A percentile compares a stretch with the other conserved stretches of the same genome.
Evolutionary conservation across 2,888 invertebrate genomes (phyloP).

Genomic region (Chrysotoxum bicinctum): DNA sequence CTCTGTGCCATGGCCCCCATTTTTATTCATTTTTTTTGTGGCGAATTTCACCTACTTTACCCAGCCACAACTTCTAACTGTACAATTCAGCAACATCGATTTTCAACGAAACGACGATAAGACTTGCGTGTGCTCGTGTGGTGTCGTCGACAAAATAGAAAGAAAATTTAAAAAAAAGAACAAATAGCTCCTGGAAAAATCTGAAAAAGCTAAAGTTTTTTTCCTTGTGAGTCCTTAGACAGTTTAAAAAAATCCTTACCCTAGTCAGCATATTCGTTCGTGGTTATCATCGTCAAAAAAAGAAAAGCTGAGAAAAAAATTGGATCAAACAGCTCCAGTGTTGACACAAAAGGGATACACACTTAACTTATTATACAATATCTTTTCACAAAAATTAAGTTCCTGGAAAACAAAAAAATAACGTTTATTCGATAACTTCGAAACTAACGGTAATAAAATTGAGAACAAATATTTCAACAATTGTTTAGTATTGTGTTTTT

Average conservation of each 20-base stretch:
- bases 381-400: background rate
- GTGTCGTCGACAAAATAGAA: slow-evolving; percentile 55
- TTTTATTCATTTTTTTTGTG: slow-evolving; percentile 9
- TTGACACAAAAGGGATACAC: slow-evolving; percentile 59
- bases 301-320: slow-evolving; percentile 8
- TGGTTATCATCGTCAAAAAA: slow-evolving; percentile 34
- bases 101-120: slow-evolving; percentile 70
- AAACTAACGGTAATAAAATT: slow-evolving; percentile 56
- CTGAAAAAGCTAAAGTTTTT: slow-evolving; percentile 33
- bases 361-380: slow-evolving; percentile 58
- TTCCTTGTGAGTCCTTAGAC: slow-evolving; percentile 42
- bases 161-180: slow-evolving; percentile 12
- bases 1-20: slow-evolving; percentile 46
- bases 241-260: slow-evolving; percentile 70
- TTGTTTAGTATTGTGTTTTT: background rate
- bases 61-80: slow-evolving; percentile 61
- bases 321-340: slow-evolving; percentile 12
- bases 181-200: slow-evolving; percentile 31
- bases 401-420: slow-evolving; percentile 19
- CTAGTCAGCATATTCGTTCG: slow-evolving; percentile 63
- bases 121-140: slow-evolving; percentile 64
- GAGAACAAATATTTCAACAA: background rate
- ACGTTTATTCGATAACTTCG: background rate
- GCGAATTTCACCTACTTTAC: slow-evolving; percentile 58
- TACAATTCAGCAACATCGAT: slow-evolving; percentile 72